These are phyloP conservation scores for Siniperca undulata DNA, from an alignment of 2,797 vertebrate genomes.

Conservation along the genomic window DNA sequence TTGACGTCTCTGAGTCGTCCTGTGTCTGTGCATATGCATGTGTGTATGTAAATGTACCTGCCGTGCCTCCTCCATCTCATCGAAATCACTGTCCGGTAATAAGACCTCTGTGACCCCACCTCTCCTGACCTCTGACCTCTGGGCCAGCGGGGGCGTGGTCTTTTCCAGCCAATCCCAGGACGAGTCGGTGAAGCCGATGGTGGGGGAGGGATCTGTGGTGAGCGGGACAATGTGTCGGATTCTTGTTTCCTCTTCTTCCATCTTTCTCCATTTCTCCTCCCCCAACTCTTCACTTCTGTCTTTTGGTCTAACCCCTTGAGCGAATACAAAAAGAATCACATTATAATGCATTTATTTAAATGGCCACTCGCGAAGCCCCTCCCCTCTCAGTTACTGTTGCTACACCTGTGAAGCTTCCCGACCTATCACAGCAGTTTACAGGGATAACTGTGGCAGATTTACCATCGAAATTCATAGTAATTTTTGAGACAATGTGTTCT, in stretches of 20 bases:
- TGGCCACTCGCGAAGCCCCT: too few species aligned
- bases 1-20: background rate
- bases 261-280: slow-evolving; percentile 35
- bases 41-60: slow-evolving; percentile 82
- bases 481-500: too few species aligned
- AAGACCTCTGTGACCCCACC: slow-evolving; percentile 69
- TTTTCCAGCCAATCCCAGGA: slow-evolving; percentile 69
- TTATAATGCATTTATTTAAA: background rate
- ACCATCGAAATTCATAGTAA: too few species aligned
- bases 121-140: slow-evolving; percentile 69
- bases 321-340: background rate
- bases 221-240: slow-evolving; percentile 62
- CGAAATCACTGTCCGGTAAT: slow-evolving; percentile 59
- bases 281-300: slow-evolving; percentile 55
- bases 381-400: background rate
- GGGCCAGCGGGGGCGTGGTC: slow-evolving; percentile 63
- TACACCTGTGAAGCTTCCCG: background rate
- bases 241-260: slow-evolving; percentile 21
- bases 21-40: background rate
- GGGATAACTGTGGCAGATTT: too few species aligned
- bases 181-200: slow-evolving; percentile 67
- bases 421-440: background rate
- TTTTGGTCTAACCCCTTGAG: slow-evolving; percentile 2
- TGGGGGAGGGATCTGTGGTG: slow-evolving; percentile 66
- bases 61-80: slow-evolving; percentile 80